A percentile compares a stretch with the other conserved stretches of the same genome.
These are phyloP conservation scores for Ciconia stormi DNA, from an alignment of 2,113 vertebrate species.

Conservation along the genomic window DNA sequence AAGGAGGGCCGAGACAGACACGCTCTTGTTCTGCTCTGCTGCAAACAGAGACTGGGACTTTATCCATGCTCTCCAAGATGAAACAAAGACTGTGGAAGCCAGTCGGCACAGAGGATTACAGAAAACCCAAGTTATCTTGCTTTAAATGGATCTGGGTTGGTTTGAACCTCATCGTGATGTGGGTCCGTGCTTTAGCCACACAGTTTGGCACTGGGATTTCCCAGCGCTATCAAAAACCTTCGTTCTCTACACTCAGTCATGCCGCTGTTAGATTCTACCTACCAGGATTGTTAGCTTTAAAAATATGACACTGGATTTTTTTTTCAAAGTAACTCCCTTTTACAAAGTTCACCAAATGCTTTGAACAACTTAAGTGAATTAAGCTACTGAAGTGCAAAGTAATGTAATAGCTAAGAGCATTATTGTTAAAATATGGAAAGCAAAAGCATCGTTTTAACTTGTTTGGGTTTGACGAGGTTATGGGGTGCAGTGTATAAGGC, in stretches of 20 bases:
- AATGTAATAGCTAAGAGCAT: neutral
- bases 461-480: neutral
- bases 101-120: neutral
- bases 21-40: neutral
- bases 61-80: neutral
- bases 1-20: neutral
- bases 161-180: neutral
- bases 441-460: neutral
- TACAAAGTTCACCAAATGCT: neutral
- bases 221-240: neutral
- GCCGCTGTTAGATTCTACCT: neutral
- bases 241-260: rapidly evolving
- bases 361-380: neutral
- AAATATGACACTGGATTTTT: neutral
- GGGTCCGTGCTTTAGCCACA: neutral
- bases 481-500: neutral
- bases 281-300: neutral
- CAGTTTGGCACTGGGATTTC: neutral
- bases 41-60: neutral
- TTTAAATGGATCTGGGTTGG: neutral
- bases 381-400: neutral
- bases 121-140: neutral
- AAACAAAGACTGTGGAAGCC: neutral
- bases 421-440: neutral
- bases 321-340: neutral